These are phyloP conservation scores for Brachionus manjavacas DNA, from an alignment of 1,140 invertebrate species.

Conservation along the genomic window DNA sequence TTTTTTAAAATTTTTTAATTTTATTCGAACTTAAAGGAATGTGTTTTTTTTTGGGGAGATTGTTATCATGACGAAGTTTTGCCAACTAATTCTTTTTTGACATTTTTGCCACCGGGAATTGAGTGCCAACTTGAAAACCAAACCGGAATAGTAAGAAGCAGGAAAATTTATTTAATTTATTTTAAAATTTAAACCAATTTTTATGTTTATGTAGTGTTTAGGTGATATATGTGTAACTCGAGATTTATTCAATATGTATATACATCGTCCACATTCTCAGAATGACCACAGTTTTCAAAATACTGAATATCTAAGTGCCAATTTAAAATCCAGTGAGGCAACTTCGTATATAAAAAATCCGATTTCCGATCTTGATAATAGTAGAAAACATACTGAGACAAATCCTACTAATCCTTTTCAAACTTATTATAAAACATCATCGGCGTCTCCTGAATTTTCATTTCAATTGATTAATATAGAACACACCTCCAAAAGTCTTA, in stretches of 20 bases:
- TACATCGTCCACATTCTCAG: neutral
- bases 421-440: no score
- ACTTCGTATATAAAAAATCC: no score
- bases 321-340: no score
- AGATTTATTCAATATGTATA: neutral
- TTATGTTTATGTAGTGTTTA: neutral
- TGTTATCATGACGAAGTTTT: neutral
- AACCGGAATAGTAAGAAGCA: neutral
- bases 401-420: no score
- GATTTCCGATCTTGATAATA: no score
- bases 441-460: no score
- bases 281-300: neutral
- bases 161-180: no score
- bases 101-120: neutral
- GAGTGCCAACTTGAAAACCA: neutral
- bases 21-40: neutral
- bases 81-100: neutral
- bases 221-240: slow-evolving; percentile 1
- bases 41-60: neutral
- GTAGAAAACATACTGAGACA: no score
- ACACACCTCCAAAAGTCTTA: no score
- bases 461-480: no score
- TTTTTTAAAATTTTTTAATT: neutral
- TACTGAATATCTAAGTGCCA: no score
- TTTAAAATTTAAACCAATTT: neutral